phyloP scores from a whole-genome alignment of 1,140 invertebrate genomes.

The Cydia fagiglandana region DNA sequence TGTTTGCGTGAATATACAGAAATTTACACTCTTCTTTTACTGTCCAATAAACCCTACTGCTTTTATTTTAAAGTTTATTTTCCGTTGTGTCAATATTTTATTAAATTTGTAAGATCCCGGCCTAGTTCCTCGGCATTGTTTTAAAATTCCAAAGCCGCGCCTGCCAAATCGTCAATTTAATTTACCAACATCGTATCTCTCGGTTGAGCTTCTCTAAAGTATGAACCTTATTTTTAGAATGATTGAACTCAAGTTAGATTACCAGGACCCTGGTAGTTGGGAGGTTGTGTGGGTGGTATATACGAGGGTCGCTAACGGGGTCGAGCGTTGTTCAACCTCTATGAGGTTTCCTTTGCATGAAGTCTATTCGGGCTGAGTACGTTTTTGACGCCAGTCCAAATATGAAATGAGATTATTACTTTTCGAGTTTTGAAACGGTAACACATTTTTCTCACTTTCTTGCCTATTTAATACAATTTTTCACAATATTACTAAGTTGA shows the following conservation, averaged over 20 bases:
- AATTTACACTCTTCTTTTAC: slow-evolving; percentile 12
- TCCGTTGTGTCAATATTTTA: background rate
- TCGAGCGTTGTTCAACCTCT: slow-evolving; percentile 24
- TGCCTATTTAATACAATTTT: too few species aligned
- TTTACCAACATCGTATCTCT: background rate
- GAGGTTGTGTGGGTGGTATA: background rate
- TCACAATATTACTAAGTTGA: too few species aligned
- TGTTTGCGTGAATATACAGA: slow-evolving; percentile 29
- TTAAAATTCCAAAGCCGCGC: slow-evolving; percentile 27
- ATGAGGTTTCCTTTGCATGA: slow-evolving; percentile 30
- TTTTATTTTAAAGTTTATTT: slow-evolving; percentile 10
- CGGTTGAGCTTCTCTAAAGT: background rate
- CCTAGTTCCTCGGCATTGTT: slow-evolving; percentile 25
- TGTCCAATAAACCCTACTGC: background rate
- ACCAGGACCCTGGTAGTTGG: background rate
- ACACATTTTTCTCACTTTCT: background rate
- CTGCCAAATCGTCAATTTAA: slow-evolving; percentile 1
- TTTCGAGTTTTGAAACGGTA: background rate
- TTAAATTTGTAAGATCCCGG: slow-evolving; percentile 27
- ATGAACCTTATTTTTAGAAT: background rate
- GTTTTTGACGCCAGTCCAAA: slow-evolving; percentile 23
- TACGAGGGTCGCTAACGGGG: background rate
- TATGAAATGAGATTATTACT: slow-evolving; percentile 20
- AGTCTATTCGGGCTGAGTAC: slow-evolving; percentile 18
- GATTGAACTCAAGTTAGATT: background rate